Conservation (phyloP, 2,888 invertebrate species). For the Lordiphosa fenestrarum region DNA sequence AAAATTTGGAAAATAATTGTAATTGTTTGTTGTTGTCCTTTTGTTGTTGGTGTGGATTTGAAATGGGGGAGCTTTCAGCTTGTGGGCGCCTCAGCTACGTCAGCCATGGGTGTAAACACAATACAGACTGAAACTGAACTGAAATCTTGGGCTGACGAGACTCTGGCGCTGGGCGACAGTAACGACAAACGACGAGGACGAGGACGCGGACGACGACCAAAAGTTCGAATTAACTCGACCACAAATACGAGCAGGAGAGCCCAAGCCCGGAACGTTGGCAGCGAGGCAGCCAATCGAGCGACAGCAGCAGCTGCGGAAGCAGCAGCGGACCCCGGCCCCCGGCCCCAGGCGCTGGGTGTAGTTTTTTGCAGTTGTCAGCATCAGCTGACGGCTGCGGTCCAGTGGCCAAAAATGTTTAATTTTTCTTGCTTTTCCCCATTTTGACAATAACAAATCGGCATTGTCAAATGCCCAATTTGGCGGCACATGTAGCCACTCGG, state of each 20-base stretch:
- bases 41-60: conserved; percentile 10
- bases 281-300: conserved; percentile 12
- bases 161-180: conserved; percentile 16
- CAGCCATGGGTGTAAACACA: conserved; percentile 78
- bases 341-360: too few species aligned
- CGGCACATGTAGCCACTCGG: conserved; percentile 12
- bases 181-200: conserved; percentile 33
- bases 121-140: conserved; percentile 75
- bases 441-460: conserved; percentile 62
- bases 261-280: conserved; percentile 28
- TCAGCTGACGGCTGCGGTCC: conserved; percentile 24
- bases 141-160: conserved; percentile 45
- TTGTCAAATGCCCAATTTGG: conserved; percentile 46
- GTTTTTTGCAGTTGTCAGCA: conserved; percentile 19
- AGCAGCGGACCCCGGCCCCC: conserved; percentile 1
- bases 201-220: conserved; percentile 17
- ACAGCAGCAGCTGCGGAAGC: background rate
- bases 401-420: conserved; percentile 8
- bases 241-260: conserved; percentile 50
- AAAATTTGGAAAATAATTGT: conserved; percentile 18
- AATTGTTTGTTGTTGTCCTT: conserved; percentile 17
- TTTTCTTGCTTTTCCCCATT: conserved; percentile 21
- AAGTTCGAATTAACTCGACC: conserved; percentile 71
- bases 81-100: conserved; percentile 68
- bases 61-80: conserved; percentile 38